These are phyloP conservation scores for Eupithecia exiguata DNA, from an alignment of 2,888 invertebrate species.

Conservation along the genomic window DNA sequence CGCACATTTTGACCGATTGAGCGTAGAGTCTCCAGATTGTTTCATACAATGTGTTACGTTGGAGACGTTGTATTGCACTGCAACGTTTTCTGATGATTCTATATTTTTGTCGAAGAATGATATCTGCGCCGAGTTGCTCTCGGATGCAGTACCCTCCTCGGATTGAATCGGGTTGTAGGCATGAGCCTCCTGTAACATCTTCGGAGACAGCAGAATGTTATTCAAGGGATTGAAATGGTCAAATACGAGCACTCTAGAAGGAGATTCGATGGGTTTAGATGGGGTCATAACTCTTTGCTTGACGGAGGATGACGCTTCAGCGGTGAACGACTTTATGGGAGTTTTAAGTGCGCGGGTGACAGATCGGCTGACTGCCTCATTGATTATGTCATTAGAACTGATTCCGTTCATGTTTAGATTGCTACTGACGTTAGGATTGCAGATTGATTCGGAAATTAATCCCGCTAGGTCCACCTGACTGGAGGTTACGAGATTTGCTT, in stretches of 20 bases:
- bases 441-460: slow-evolving; percentile 38
- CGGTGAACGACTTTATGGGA: slow-evolving; percentile 30
- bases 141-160: slow-evolving; percentile 26
- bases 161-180: slow-evolving; percentile 57
- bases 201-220: slow-evolving; percentile 60
- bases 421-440: too few species aligned
- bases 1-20: slow-evolving; percentile 15
- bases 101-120: background rate
- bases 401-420: slow-evolving; percentile 21
- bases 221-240: slow-evolving; percentile 72
- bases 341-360: slow-evolving; percentile 35
- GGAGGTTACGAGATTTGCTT: slow-evolving; percentile 65
- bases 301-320: background rate
- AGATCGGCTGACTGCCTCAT: slow-evolving; percentile 33
- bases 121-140: slow-evolving; percentile 27
- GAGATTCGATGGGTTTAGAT: background rate
- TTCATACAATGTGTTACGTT: slow-evolving; percentile 27
- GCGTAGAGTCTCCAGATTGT: slow-evolving; percentile 44
- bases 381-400: slow-evolving; percentile 31
- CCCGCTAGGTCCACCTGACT: slow-evolving; percentile 70
- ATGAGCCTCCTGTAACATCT: slow-evolving; percentile 53
- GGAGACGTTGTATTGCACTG: slow-evolving; percentile 38
- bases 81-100: slow-evolving; percentile 38
- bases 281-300: background rate
- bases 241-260: slow-evolving; percentile 58